Conservation (phyloP, 1,140 invertebrate species). For the Ephestia elutella region DNA sequence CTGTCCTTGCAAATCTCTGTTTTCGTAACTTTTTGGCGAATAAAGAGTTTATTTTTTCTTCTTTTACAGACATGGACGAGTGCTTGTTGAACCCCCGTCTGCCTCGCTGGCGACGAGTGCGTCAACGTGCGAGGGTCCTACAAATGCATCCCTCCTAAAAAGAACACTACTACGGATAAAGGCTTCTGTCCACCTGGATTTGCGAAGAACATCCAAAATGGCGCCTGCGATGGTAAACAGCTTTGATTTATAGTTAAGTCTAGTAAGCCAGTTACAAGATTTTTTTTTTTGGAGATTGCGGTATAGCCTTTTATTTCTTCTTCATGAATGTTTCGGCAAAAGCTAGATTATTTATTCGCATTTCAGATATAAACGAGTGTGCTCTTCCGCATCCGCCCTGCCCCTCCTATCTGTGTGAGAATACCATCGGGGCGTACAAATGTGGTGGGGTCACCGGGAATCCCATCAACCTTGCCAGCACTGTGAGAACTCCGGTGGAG, state of each 20-base stretch:
- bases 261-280: too few species aligned
- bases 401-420: conserved; percentile 76
- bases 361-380: conserved; percentile 82
- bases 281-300: too few species aligned
- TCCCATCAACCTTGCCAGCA: conserved; percentile 39
- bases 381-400: conserved; percentile 70
- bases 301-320: too few species aligned
- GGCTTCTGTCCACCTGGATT: conserved; percentile 78
- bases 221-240: conserved; percentile 78
- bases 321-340: too few species aligned
- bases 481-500: conserved; percentile 23
- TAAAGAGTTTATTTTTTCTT: too few species aligned
- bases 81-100: conserved; percentile 77
- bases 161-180: conserved; percentile 29
- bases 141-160: conserved; percentile 63
- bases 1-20: too few species aligned
- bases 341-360: background rate
- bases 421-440: conserved; percentile 79
- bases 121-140: conserved; percentile 76
- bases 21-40: too few species aligned
- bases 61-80: conserved; percentile 80
- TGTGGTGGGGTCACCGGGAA: conserved; percentile 73
- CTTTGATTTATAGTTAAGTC: too few species aligned
- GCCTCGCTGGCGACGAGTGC: conserved; percentile 76
- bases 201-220: conserved; percentile 74